A percentile compares a stretch with the other conserved stretches of the same genome.
These are phyloP conservation scores for Nymphalis polychloros DNA, from an alignment of 2,888 invertebrate genomes.

Conservation along the genomic window DNA sequence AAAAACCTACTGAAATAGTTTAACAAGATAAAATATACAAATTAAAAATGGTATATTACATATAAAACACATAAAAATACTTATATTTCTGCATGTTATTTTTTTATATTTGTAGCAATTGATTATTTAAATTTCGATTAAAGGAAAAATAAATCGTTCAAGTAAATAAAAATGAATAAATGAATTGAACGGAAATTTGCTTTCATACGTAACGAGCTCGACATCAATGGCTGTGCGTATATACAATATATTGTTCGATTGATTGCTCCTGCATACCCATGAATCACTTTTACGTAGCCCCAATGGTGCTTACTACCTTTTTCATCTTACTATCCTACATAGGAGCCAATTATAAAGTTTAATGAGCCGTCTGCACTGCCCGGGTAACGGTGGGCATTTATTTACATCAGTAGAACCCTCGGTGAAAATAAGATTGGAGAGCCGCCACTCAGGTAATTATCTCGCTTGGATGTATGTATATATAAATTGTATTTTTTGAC, in stretches of 20 bases:
- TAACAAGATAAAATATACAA: too few relatives aligned
- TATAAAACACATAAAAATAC: neutral
- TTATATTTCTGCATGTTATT: neutral
- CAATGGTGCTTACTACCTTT: conserved; percentile 33
- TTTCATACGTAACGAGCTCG: neutral
- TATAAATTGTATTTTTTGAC: conserved; percentile 1
- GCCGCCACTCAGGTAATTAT: conserved; percentile 30
- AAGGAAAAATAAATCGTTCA: neutral
- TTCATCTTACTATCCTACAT: conserved; percentile 34
- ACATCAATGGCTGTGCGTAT: neutral
- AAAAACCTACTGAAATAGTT: too few relatives aligned
- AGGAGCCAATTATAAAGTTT: conserved; percentile 47
- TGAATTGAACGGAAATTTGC: conserved; percentile 1
- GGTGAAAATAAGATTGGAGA: conserved; percentile 36
- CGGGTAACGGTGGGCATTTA: conserved; percentile 34
- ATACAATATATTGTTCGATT: conserved; percentile 16
- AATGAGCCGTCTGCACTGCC: conserved; percentile 42
- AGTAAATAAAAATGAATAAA: conserved; percentile 1
- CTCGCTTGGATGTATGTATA: conserved; percentile 14
- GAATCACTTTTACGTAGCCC: conserved; percentile 11
- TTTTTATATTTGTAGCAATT: neutral
- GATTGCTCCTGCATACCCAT: conserved; percentile 7
- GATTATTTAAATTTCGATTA: neutral
- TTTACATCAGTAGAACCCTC: conserved; percentile 32
- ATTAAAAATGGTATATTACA: neutral